These are phyloP conservation scores for Clusia tigrina DNA, from an alignment of 2,888 invertebrate species.

Conservation along the genomic window DNA sequence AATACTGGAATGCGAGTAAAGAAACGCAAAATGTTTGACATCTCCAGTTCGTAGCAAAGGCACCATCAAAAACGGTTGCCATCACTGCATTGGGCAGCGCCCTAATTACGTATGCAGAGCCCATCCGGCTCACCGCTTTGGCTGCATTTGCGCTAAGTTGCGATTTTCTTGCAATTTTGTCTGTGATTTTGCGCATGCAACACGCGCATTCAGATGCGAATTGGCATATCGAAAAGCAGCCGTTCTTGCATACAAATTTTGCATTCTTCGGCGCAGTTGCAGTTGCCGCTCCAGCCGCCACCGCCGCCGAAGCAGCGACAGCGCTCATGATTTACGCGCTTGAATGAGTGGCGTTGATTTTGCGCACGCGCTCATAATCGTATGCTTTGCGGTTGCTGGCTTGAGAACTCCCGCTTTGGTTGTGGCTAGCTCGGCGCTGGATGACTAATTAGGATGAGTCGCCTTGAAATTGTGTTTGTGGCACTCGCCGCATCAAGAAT, in stretches of 20 bases:
- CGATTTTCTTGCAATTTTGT: background rate
- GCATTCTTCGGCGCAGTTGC: constrained; percentile 4
- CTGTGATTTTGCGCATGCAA: background rate
- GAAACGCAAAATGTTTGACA: too few species aligned
- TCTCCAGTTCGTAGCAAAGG: too few species aligned
- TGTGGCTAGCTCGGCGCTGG: background rate
- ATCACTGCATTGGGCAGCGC: background rate
- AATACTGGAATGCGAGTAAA: too few species aligned
- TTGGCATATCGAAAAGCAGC: background rate
- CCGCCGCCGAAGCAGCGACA: background rate
- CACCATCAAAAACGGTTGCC: background rate
- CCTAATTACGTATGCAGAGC: background rate
- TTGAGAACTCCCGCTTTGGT: background rate
- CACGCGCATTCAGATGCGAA: background rate
- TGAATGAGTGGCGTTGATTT: background rate
- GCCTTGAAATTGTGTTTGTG: background rate
- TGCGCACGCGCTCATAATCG: constrained; percentile 12
- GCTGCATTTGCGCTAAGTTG: background rate
- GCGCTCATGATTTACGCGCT: constrained; percentile 1
- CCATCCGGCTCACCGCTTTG: too few species aligned
- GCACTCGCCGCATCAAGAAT: background rate
- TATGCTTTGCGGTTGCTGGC: background rate
- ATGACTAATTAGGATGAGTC: constrained; percentile 8
- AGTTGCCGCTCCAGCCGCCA: background rate
- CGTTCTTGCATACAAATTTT: constrained; percentile 2